Evolutionary conservation across 92 coral and sea anemone species (phyloP).

Genomic region (Epizoanthus rinbou): DNA sequence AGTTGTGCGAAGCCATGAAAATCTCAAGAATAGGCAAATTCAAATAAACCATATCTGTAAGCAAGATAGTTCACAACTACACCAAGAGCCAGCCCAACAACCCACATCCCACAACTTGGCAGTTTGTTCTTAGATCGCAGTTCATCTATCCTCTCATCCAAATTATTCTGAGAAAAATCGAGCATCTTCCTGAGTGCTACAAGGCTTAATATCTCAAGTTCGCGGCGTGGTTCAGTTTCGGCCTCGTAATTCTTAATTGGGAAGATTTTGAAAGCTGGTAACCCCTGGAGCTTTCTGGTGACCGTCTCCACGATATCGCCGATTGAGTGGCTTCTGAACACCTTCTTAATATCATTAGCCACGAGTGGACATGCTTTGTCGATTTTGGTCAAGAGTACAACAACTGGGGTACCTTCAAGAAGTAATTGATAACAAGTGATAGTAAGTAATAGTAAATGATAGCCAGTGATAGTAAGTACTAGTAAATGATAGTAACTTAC

Average conservation of each 20-base stretch:
- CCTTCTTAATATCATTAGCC: constrained; percentile 39
- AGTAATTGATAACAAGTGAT: too few relatives aligned
- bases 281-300: constrained; percentile 46
- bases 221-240: constrained; percentile 45
- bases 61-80: too few relatives aligned
- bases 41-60: too few relatives aligned
- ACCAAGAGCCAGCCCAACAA: not conserved
- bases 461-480: not conserved
- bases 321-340: constrained; percentile 47
- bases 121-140: not conserved
- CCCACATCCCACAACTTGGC: not conserved
- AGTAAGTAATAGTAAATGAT: too few relatives aligned
- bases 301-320: constrained; percentile 41
- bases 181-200: constrained; percentile 57
- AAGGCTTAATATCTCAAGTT: constrained; percentile 45
- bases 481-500: too few relatives aligned
- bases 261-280: constrained; percentile 57
- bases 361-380: constrained; percentile 57
- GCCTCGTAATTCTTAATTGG: constrained; percentile 66
- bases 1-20: too few relatives aligned
- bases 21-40: too few relatives aligned
- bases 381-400: constrained; percentile 52
- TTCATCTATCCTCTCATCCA: not conserved
- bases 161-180: constrained; percentile 49
- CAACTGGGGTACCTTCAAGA: constrained; percentile 51